Percentiles rank a stretch among this genome's conserved stretches.
These are phyloP conservation scores for Actinia tenebrosa DNA, from an alignment of 64 coral and sea anemone species.

Conservation along the genomic window DNA sequence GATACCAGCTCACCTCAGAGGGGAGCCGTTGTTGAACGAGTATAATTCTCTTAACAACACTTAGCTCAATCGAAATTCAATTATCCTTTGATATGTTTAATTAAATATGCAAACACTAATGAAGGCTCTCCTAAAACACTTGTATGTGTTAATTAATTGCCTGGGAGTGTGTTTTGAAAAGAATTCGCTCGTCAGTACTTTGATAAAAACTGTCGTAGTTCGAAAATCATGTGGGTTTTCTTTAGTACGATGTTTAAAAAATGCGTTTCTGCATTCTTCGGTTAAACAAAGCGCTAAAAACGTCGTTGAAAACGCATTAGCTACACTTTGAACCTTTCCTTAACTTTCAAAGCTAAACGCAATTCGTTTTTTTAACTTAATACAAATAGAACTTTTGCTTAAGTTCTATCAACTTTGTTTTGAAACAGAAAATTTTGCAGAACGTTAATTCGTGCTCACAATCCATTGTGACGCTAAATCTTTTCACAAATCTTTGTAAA, in stretches of 20 bases:
- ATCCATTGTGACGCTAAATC: neutral
- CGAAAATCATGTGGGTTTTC: neutral
- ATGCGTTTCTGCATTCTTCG: no score
- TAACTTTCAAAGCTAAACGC: neutral
- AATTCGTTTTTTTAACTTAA: neutral
- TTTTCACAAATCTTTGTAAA: neutral
- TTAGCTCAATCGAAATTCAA: constrained; percentile 13
- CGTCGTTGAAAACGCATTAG: no score
- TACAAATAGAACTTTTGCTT: neutral
- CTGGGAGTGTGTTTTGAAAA: neutral
- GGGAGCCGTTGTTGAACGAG: neutral
- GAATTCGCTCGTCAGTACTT: neutral
- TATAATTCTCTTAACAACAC: neutral
- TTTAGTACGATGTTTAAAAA: no score
- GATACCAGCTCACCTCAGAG: no score
- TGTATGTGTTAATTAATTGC: neutral
- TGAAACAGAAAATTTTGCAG: neutral
- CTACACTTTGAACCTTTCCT: no score
- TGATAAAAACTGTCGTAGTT: neutral
- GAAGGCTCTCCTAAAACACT: neutral
- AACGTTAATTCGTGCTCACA: neutral
- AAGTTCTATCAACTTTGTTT: neutral
- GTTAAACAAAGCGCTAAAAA: no score
- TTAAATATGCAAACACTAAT: constrained; percentile 30
- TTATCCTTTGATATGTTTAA: constrained; percentile 11